Evolutionary conservation across 2,797 vertebrate genomes (phyloP).

Genomic region (Myripristis jacobus): DNA sequence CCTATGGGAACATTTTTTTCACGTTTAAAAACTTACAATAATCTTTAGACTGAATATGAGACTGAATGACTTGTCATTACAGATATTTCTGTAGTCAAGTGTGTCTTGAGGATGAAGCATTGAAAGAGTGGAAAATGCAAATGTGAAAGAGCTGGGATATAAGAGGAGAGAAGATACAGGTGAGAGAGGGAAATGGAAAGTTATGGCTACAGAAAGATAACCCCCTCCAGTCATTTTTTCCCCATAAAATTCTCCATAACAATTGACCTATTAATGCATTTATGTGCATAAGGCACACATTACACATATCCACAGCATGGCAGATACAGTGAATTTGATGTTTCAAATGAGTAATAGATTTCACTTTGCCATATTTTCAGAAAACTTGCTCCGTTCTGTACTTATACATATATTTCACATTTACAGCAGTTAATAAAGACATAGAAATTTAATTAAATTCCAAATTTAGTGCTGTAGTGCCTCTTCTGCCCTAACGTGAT

Average conservation of each 20-base stretch:
- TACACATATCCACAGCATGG: not conserved
- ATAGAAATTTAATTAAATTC: not conserved
- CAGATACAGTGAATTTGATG: not conserved
- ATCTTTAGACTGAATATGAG: no score
- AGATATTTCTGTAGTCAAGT: not conserved
- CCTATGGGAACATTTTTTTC: no score
- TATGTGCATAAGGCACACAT: not conserved
- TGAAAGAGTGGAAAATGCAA: not conserved
- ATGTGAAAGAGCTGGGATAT: not conserved
- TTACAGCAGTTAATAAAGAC: not conserved
- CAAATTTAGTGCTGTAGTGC: no score
- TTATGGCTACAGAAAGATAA: not conserved
- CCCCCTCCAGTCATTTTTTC: not conserved
- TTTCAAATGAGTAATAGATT: not conserved
- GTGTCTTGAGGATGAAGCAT: not conserved
- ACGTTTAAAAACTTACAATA: no score
- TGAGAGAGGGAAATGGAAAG: not conserved
- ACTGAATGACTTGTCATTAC: not conserved
- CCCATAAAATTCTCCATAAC: constrained; percentile 8
- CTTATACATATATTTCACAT: not conserved
- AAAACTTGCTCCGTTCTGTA: not conserved
- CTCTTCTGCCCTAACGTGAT: no score
- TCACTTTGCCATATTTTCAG: not conserved
- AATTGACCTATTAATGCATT: constrained; percentile 10
- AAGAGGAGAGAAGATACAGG: not conserved